Conservation (phyloP, 2,888 invertebrate genomes). For the Drosophila planitibia region DNA sequence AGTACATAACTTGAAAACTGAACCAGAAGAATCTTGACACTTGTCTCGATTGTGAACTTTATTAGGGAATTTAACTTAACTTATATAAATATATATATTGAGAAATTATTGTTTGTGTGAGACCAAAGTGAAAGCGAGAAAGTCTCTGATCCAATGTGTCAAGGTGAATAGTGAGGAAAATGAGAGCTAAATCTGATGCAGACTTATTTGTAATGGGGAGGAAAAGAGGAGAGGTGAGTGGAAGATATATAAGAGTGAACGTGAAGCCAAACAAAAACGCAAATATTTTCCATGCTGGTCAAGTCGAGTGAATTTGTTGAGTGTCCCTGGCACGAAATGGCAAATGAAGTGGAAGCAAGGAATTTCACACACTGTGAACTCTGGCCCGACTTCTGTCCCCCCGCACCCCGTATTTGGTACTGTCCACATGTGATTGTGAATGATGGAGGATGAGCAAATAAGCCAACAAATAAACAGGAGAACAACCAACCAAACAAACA, state of each 20-base stretch:
- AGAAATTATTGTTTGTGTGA: background rate
- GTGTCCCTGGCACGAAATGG: constrained; percentile 65
- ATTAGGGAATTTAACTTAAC: background rate
- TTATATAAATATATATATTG: background rate
- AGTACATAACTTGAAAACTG: too few species aligned
- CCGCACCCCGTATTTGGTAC: background rate
- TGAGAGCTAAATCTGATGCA: constrained; percentile 12
- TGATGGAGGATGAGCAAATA: constrained; percentile 56
- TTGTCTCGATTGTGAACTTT: background rate
- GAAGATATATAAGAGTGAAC: background rate
- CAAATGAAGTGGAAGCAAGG: constrained; percentile 78
- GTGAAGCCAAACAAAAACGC: constrained; percentile 36
- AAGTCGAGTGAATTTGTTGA: constrained; percentile 66
- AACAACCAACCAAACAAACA: constrained; percentile 51
- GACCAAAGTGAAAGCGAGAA: constrained; percentile 5
- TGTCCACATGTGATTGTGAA: constrained; percentile 43
- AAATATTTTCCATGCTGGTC: constrained; percentile 60
- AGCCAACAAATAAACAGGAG: constrained; percentile 68
- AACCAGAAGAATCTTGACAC: background rate
- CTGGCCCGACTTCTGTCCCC: constrained; percentile 13
- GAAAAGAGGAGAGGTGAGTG: background rate
- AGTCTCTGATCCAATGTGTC: constrained; percentile 12
- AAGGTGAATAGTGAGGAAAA: constrained; percentile 1
- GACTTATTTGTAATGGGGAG: constrained; percentile 4
- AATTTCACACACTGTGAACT: constrained; percentile 77